Evolutionary conservation across 2,888 invertebrate genomes (phyloP), one percentile per base, ranked within the genome.

Genomic region (Cepaea hortensis): DNA sequence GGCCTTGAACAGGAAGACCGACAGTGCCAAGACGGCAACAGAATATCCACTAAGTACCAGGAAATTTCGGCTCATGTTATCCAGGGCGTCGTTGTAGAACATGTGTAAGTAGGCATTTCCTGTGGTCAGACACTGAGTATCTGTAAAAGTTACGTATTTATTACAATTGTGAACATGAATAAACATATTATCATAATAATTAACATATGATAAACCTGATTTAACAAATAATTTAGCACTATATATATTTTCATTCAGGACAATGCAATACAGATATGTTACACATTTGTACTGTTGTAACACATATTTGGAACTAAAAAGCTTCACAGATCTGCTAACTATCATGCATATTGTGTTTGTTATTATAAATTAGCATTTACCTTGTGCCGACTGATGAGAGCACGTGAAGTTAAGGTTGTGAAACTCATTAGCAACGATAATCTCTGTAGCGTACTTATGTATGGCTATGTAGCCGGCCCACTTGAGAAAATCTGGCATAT

Each of bases 371-470:
- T n/a, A 70, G n/a, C 20, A 79, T 79, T 55, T 73, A 79, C 80
- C 85, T 85, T 50, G 61, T 15, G 48, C 20, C 18, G 48, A 62
- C 20, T 46, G 23, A 48, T 81, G 15, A 50, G 13, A 6, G 70
- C 93, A 93, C 0, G 90, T 89, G n/a, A 93, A 90, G 20, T 90
- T 89, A 15, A 92, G 89, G 35, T 89, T 87, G 20, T 92, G 90
- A 81, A 91, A 93, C 88, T 93, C 93, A 87, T 93, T 93, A 7
- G 90, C 92, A 11, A 92, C 92, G 11, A 93, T 82, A 35, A 93
- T 92, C 87, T 93, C 93, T 6, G 91, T 90, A 72, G 91, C 89
- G 83, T 92, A 93, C 88, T 93, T 93, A 88, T 90, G 91, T 5
- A 92, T 90, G 61, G 90, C 91, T 4, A 90, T 89, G 90, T 91